A percentile compares a stretch with the other conserved stretches of the same genome.
Evolutionary conservation across 1,140 invertebrate species (phyloP).

Genomic region (Triops longicaudatus): DNA sequence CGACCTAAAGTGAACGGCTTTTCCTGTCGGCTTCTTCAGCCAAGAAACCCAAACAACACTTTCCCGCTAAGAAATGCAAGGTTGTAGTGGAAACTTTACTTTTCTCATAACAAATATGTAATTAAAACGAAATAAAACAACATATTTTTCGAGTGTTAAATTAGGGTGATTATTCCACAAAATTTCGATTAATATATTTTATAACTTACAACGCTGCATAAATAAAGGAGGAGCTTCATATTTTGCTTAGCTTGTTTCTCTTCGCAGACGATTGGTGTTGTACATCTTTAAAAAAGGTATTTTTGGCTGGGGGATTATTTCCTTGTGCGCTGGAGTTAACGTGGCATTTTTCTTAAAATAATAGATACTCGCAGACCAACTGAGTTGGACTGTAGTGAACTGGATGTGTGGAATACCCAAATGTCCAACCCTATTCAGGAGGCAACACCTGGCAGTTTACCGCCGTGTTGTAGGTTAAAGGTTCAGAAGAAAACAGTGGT

Average conservation of each 20-base stretch:
- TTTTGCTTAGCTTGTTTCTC: slow-evolving; percentile 3
- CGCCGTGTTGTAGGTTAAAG: background rate
- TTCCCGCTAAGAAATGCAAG: background rate
- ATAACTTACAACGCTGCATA: background rate
- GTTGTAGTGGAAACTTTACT: background rate
- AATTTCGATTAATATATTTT: no score
- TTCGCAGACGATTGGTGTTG: background rate
- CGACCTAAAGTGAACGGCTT: no score
- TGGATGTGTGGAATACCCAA: background rate
- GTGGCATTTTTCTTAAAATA: no score
- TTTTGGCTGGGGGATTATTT: background rate
- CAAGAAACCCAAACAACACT: background rate
- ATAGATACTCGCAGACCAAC: background rate
- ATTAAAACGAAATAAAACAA: no score
- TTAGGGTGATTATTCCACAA: no score
- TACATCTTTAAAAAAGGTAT: background rate
- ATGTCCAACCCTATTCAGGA: background rate
- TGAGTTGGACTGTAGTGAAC: background rate
- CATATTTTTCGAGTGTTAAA: no score
- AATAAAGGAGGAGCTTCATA: background rate
- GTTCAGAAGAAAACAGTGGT: background rate
- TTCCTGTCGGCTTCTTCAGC: background rate
- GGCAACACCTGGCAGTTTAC: background rate
- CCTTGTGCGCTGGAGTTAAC: background rate
- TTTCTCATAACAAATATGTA: no score